Evolutionary conservation across 2,888 invertebrate species (phyloP).

Genomic region (Fissipunctia ypsillon): DNA sequence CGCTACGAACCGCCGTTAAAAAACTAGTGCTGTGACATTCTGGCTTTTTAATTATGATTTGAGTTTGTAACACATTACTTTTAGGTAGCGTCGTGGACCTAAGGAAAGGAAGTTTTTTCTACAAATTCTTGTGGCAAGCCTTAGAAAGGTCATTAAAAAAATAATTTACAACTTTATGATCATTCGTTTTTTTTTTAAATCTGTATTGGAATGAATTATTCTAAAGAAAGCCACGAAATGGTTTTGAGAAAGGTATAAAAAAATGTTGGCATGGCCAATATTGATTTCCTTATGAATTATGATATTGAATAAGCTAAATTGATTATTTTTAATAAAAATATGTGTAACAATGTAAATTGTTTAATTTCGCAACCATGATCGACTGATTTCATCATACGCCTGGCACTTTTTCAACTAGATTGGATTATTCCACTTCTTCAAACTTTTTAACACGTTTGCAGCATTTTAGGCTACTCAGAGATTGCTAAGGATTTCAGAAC

Average conservation of each 20-base stretch:
- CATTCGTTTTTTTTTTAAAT: not conserved
- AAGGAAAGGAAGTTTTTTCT: not conserved
- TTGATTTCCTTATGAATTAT: conserved; percentile 38
- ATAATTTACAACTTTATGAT: not conserved
- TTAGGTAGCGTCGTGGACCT: not conserved
- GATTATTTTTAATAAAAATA: conserved; percentile 65
- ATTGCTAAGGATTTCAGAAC: not conserved
- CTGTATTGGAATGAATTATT: not conserved
- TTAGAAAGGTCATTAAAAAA: too few relatives aligned
- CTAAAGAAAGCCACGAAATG: not conserved
- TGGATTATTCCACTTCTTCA: not conserved
- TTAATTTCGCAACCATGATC: not conserved
- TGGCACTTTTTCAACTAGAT: not conserved
- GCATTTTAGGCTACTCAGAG: not conserved
- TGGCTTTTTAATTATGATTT: not conserved
- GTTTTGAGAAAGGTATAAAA: not conserved
- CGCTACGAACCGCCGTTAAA: not conserved
- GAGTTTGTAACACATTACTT: not conserved
- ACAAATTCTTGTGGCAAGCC: not conserved
- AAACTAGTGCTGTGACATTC: not conserved
- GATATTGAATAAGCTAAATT: conserved; percentile 54
- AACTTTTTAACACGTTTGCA: not conserved
- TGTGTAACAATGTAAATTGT: conserved; percentile 49
- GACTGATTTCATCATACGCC: not conserved
- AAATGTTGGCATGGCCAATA: conserved; percentile 4